These are phyloP conservation scores for Acestrorhynchus altus DNA, from an alignment of 2,797 vertebrate species.

Conservation along the genomic window DNA sequence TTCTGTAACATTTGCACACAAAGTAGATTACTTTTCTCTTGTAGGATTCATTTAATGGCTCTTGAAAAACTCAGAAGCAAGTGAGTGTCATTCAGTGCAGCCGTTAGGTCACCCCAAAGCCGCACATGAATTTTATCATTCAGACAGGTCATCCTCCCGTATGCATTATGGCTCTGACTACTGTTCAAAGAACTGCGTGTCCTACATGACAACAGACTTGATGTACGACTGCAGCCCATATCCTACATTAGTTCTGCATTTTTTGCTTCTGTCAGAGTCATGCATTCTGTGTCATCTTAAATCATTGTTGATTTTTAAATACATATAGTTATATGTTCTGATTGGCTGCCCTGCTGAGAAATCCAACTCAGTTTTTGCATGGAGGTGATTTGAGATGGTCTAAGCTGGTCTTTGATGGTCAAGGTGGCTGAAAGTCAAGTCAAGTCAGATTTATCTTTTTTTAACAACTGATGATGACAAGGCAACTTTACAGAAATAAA, in stretches of 20 bases:
- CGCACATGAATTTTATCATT: conserved; percentile 34
- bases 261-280: neutral
- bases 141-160: conserved; percentile 9
- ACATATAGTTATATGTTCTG: too few relatives aligned
- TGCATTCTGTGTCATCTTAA: neutral
- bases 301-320: too few relatives aligned
- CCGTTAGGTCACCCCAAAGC: conserved; percentile 23
- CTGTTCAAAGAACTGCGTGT: neutral
- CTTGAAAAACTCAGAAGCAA: conserved; percentile 37
- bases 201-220: conserved; percentile 8
- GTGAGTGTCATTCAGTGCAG: conserved; percentile 11
- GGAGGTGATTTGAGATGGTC: too few relatives aligned
- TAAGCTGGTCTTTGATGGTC: too few relatives aligned
- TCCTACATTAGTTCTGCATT: neutral
- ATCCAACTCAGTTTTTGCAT: too few relatives aligned
- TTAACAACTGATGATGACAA: too few relatives aligned
- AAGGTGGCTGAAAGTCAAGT: too few relatives aligned
- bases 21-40: conserved; percentile 38
- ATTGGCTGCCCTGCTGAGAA: too few relatives aligned
- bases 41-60: conserved; percentile 27
- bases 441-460: too few relatives aligned
- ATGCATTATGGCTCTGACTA: conserved; percentile 3
- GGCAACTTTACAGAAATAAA: too few relatives aligned
- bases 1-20: conserved; percentile 39
- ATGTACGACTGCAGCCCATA: neutral